Conservation (phyloP, 2,888 invertebrate genomes). For the Drosophila kokeensis region DNA sequence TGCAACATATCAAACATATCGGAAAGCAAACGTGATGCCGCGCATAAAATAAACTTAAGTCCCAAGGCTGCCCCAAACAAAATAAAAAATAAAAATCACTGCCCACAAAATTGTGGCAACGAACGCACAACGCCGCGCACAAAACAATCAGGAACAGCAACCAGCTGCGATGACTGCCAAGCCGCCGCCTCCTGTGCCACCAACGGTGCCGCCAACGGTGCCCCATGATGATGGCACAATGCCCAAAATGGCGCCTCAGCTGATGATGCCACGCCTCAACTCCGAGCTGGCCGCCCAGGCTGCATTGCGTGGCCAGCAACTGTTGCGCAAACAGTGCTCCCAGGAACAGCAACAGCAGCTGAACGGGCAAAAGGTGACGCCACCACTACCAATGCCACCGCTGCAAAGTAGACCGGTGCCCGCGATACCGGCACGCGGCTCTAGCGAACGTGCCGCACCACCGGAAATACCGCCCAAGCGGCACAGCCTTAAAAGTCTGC, state of each 20-base stretch:
- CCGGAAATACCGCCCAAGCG: slow-evolving; percentile 85
- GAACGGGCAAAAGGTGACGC: slow-evolving; percentile 47
- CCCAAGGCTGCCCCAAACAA: slow-evolving; percentile 9
- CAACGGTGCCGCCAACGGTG: slow-evolving; percentile 55
- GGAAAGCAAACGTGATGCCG: slow-evolving; percentile 55
- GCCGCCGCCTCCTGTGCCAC: slow-evolving; percentile 70
- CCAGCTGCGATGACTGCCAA: slow-evolving; percentile 70
- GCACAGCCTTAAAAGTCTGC: slow-evolving; percentile 82
- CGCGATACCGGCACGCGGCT: slow-evolving; percentile 84
- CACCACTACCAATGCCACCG: slow-evolving; percentile 75
- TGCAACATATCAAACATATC: slow-evolving; percentile 50
- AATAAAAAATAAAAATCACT: background rate
- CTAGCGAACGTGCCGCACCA: slow-evolving; percentile 81
- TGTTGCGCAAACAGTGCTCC: slow-evolving; percentile 81
- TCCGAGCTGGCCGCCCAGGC: slow-evolving; percentile 85
- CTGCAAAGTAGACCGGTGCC: slow-evolving; percentile 82
- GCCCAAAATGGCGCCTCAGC: slow-evolving; percentile 83
- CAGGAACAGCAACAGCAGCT: slow-evolving; percentile 64
- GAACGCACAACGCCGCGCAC: slow-evolving; percentile 46
- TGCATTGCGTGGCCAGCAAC: slow-evolving; percentile 84
- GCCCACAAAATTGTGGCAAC: background rate
- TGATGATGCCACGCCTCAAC: slow-evolving; percentile 81
- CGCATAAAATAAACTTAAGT: slow-evolving; percentile 44
- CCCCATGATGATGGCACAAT: slow-evolving; percentile 51
- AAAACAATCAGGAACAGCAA: slow-evolving; percentile 23